Conservation (phyloP, 1,140 invertebrate species). For the Drosophila melanogaster region DNA sequence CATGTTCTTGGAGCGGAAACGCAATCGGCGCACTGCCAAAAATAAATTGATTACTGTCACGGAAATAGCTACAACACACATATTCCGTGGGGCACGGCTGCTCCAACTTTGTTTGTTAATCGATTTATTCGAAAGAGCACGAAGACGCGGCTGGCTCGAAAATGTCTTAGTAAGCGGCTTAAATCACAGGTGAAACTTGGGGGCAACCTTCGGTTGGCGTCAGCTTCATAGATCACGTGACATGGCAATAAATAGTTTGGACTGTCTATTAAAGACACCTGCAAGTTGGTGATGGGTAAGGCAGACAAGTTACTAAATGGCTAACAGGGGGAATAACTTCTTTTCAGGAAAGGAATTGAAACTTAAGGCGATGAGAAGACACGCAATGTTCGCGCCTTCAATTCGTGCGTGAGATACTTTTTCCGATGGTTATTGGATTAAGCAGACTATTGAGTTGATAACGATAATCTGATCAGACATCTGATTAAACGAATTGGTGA, state of each 20-base stretch:
- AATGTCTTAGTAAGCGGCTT: constrained; percentile 68
- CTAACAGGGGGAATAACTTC: neutral
- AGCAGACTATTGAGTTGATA: constrained; percentile 11
- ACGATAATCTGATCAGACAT: constrained; percentile 2
- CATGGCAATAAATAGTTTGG: constrained; percentile 74
- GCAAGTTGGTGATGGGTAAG: constrained; percentile 27
- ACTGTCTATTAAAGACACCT: constrained; percentile 81
- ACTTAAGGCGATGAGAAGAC: constrained; percentile 10
- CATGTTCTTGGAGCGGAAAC: constrained; percentile 65
- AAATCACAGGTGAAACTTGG: constrained; percentile 36
- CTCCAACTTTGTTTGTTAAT: constrained; percentile 75
- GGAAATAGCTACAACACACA: constrained; percentile 70
- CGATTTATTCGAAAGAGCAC: constrained; percentile 62
- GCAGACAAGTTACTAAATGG: neutral
- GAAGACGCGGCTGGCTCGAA: constrained; percentile 33
- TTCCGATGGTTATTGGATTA: neutral
- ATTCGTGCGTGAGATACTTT: constrained; percentile 29
- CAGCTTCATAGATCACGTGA: constrained; percentile 74
- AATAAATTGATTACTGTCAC: constrained; percentile 84
- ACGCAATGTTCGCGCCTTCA: constrained; percentile 51
- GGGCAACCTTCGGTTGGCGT: constrained; percentile 31
- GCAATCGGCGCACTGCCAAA: constrained; percentile 81
- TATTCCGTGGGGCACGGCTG: constrained; percentile 10
- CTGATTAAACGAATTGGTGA: neutral
- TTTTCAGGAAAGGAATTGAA: too few relatives aligned